Percentiles rank a stretch among this genome's conserved stretches.
These are phyloP conservation scores for Lasioglossum morio DNA, from an alignment of 2,888 invertebrate species.

Conservation along the genomic window DNA sequence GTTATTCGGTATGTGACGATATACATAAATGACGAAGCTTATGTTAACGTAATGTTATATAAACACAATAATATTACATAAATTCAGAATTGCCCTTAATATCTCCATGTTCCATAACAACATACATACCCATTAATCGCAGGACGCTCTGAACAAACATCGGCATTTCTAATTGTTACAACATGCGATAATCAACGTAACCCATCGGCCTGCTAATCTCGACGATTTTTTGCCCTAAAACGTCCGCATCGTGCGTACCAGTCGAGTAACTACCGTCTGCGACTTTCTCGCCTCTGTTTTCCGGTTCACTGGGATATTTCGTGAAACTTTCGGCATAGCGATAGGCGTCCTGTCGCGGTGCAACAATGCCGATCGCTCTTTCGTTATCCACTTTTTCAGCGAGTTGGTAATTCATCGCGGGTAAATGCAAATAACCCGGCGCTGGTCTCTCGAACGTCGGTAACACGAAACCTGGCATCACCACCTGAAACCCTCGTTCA, in stretches of 20 bases:
- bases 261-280: conserved; percentile 73
- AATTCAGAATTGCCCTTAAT: background rate
- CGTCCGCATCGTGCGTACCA: conserved; percentile 68
- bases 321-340: conserved; percentile 67
- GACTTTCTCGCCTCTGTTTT: conserved; percentile 70
- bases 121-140: background rate
- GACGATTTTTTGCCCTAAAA: conserved; percentile 67
- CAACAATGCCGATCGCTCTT: conserved; percentile 10
- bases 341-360: conserved; percentile 62
- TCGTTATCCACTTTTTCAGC: conserved; percentile 31
- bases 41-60: background rate
- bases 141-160: background rate
- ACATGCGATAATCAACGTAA: conserved; percentile 66
- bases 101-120: background rate
- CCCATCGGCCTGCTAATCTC: conserved; percentile 64
- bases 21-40: background rate
- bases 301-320: conserved; percentile 66
- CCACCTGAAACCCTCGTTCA: background rate
- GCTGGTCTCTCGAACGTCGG: conserved; percentile 54
- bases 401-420: conserved; percentile 61
- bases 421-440: conserved; percentile 68
- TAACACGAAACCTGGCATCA: background rate
- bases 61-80: background rate
- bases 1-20: background rate
- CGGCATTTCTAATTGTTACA: conserved; percentile 37